Conservation (phyloP, 1,140 invertebrate genomes). For the Magallana gigas region DNA sequence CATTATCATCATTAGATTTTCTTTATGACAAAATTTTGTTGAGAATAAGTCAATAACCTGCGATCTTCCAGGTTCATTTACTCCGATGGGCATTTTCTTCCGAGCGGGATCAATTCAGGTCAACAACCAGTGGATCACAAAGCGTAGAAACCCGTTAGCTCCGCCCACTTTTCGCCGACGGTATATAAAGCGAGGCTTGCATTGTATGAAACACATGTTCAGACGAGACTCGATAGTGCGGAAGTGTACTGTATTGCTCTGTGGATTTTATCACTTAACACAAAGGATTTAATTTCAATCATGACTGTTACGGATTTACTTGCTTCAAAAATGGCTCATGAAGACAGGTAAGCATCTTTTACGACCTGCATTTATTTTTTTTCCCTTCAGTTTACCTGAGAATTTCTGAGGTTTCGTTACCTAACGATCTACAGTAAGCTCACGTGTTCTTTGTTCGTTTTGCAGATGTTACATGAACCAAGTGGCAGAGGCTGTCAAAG, state of each 20-base stretch:
- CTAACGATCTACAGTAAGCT: not conserved
- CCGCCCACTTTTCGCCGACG: slow-evolving; percentile 26
- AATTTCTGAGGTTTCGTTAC: not conserved
- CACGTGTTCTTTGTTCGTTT: not conserved
- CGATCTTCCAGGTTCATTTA: slow-evolving; percentile 24
- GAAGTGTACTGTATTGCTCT: not conserved
- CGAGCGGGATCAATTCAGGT: slow-evolving; percentile 19
- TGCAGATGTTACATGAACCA: slow-evolving; percentile 21
- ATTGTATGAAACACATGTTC: slow-evolving; percentile 21
- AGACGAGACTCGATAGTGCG: not conserved
- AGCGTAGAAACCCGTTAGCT: slow-evolving; percentile 29
- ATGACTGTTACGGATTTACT: slow-evolving; percentile 36
- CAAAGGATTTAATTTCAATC: not conserved
- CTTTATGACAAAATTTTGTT: not conserved
- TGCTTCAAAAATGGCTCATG: slow-evolving; percentile 29
- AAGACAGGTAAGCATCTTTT: slow-evolving; percentile 10
- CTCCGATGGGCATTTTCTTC: slow-evolving; percentile 29
- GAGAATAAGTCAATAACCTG: slow-evolving; percentile 24
- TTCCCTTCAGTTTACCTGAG: not conserved
- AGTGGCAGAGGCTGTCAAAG: slow-evolving; percentile 33
- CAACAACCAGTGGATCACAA: slow-evolving; percentile 21
- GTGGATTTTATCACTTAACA: slow-evolving; percentile 1
- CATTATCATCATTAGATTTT: not conserved
- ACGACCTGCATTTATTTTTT: not conserved
- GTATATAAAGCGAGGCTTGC: not conserved